Conservation (phyloP, 2,113 vertebrate genomes). For the Trogon melanurus region DNA sequence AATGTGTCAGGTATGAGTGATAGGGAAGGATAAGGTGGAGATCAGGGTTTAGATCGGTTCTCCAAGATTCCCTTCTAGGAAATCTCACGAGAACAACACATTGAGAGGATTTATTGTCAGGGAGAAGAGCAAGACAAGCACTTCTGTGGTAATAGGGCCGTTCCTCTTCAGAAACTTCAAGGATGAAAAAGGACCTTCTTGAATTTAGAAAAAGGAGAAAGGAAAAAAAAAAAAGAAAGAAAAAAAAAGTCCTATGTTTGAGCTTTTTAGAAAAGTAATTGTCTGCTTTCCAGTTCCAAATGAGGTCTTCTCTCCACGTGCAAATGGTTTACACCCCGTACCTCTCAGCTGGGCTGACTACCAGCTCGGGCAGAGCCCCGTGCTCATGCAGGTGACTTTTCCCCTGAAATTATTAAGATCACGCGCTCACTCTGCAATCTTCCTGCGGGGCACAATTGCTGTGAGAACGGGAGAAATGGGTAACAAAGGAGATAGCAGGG, state of each 20-base stretch:
- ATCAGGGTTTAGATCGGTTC: not conserved
- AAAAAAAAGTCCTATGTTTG: not conserved
- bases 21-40: not conserved
- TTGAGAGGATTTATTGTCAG: not conserved
- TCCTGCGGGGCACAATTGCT: accelerated
- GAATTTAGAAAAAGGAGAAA: not conserved
- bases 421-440: not conserved
- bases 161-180: not conserved
- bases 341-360: not conserved
- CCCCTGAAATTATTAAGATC: not conserved
- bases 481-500: not conserved
- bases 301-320: not conserved
- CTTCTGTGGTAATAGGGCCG: not conserved
- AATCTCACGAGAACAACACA: not conserved
- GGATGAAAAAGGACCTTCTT: not conserved
- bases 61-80: not conserved
- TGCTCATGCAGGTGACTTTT: not conserved
- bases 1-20: not conserved
- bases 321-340: not conserved
- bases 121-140: not conserved
- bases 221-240: accelerated
- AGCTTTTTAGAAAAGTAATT: not conserved
- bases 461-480: not conserved
- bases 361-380: not conserved
- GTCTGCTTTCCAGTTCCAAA: not conserved